Evolutionary conservation across 2,888 invertebrate genomes (phyloP).

Genomic region (Pemphredon lugubris): DNA sequence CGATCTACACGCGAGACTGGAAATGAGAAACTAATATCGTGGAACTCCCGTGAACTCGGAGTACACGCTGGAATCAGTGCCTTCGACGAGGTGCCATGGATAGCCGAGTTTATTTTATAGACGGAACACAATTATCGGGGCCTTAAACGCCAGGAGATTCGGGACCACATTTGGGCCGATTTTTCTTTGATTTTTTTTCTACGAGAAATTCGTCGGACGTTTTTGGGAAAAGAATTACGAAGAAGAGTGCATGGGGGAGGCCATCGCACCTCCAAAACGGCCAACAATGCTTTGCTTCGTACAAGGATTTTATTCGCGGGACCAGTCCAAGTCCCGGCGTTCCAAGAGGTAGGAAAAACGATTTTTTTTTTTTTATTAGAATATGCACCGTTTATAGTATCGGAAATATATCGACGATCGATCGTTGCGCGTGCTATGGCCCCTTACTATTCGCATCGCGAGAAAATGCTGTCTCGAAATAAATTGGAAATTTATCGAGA

Average conservation of each 20-base stretch:
- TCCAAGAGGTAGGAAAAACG: slow-evolving; percentile 75
- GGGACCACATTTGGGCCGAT: no score
- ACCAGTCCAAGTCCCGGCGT: slow-evolving; percentile 73
- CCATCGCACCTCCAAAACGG: slow-evolving; percentile 71
- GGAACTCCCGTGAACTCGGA: no score
- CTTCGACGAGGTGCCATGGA: slow-evolving; percentile 50
- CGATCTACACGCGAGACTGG: not conserved
- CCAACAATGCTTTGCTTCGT: slow-evolving; percentile 87
- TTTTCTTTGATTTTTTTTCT: not conserved
- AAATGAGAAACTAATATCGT: no score
- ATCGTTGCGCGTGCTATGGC: no score
- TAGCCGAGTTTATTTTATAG: slow-evolving; percentile 3
- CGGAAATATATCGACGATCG: no score
- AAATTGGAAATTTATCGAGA: no score
- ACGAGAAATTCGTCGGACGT: slow-evolving; percentile 2
- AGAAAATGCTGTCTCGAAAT: no score
- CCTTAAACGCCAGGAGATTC: no score
- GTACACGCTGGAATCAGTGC: slow-evolving; percentile 45
- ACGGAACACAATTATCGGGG: slow-evolving; percentile 4
- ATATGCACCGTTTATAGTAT: no score
- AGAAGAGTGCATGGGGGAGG: slow-evolving; percentile 72
- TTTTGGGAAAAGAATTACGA: slow-evolving; percentile 3
- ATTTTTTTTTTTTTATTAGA: no score
- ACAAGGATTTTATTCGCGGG: slow-evolving; percentile 84
- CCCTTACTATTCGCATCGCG: no score